phyloP scores from a whole-genome alignment of 35 echinoderm and acorn worm species.

The Hemicentrotus pulcherrimus region DNA sequence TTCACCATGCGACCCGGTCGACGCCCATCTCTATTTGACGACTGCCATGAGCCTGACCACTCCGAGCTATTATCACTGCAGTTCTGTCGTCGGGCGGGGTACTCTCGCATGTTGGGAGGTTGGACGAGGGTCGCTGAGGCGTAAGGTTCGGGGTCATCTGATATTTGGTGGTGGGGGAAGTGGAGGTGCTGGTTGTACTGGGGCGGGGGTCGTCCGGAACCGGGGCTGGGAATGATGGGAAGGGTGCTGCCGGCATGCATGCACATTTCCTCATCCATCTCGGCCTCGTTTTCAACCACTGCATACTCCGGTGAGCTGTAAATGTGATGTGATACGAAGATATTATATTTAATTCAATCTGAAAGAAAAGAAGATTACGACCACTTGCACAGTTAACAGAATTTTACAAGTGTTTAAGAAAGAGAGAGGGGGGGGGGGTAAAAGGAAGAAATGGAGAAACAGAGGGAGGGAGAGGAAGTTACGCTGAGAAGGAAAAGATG shows the following conservation, averaged over 20 bases:
- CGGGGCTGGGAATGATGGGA: slow-evolving; percentile 48
- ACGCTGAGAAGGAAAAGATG: too few relatives aligned
- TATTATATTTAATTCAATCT: background rate
- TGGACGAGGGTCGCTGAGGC: slow-evolving; percentile 78
- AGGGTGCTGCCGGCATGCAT: slow-evolving; percentile 13
- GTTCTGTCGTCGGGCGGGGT: slow-evolving; percentile 59
- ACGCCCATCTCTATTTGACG: slow-evolving; percentile 48
- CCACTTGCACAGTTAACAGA: background rate
- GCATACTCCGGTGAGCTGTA: slow-evolving; percentile 78
- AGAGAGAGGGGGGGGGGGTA: background rate
- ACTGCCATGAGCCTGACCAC: slow-evolving; percentile 72
- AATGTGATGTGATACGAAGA: background rate
- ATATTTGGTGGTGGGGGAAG: slow-evolving; percentile 43
- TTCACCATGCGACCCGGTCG: slow-evolving; percentile 34
- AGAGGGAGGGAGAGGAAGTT: background rate
- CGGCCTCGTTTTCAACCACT: slow-evolving; percentile 73
- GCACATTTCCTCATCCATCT: slow-evolving; percentile 47
- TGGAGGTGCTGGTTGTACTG: slow-evolving; percentile 42
- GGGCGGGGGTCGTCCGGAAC: slow-evolving; percentile 50
- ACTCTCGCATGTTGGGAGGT: slow-evolving; percentile 62
- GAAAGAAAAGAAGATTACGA: slow-evolving; percentile 1
- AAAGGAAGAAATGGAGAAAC: background rate
- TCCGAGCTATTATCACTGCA: slow-evolving; percentile 83
- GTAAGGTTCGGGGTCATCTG: slow-evolving; percentile 76
- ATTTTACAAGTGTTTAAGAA: background rate